These are phyloP conservation scores for Drosophila leonis DNA, from an alignment of 2,888 invertebrate species.

Conservation along the genomic window DNA sequence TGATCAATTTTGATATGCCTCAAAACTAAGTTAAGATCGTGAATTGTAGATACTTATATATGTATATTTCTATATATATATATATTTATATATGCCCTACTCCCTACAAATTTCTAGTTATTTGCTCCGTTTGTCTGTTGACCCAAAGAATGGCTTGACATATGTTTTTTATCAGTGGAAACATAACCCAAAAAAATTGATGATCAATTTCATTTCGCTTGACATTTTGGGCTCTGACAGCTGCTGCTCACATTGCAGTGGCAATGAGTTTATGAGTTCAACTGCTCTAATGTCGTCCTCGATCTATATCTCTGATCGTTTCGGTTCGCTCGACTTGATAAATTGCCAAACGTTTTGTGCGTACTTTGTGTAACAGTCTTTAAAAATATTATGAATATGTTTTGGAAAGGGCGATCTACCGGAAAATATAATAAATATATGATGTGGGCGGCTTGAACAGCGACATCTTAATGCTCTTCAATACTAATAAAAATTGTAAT, in stretches of 20 bases:
- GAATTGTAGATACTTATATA: background rate
- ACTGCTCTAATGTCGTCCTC: constrained; percentile 4
- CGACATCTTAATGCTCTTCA: constrained; percentile 13
- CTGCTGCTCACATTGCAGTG: constrained; percentile 24
- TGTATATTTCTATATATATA: background rate
- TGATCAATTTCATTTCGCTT: constrained; percentile 44
- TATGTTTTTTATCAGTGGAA: constrained; percentile 44
- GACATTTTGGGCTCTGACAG: constrained; percentile 52
- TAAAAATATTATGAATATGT: constrained; percentile 38
- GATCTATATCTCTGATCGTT: constrained; percentile 47
- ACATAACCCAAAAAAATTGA: constrained; percentile 32
- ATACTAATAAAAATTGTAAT: background rate
- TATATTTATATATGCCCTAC: background rate
- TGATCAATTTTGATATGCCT: background rate
- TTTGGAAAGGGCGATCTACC: constrained; percentile 32
- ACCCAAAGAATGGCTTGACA: constrained; percentile 6
- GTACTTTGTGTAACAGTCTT: constrained; percentile 19
- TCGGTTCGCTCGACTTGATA: constrained; percentile 37
- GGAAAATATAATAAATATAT: constrained; percentile 30
- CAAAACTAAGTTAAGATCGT: background rate
- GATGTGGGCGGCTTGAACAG: background rate
- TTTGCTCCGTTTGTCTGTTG: background rate
- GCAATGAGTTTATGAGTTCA: constrained; percentile 45
- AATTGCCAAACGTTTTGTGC: constrained; percentile 40
- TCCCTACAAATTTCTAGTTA: background rate